Evolutionary conservation across 2,888 invertebrate genomes (phyloP).

Genomic region (Lasioglossum oenotherae): DNA sequence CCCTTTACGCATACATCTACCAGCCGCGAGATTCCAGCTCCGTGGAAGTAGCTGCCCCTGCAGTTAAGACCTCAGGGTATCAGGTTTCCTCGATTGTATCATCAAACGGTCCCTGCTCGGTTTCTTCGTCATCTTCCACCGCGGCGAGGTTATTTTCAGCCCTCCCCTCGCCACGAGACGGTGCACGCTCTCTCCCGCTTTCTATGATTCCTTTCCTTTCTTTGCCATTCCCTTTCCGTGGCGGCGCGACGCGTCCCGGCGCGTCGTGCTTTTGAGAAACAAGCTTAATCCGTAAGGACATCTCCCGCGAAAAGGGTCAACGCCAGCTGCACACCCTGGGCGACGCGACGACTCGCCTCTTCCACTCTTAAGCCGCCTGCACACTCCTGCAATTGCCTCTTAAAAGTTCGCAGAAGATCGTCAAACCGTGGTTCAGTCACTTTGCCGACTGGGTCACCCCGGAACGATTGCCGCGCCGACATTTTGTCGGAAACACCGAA

Average conservation of each 20-base stretch:
- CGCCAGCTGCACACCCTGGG: conserved; percentile 54
- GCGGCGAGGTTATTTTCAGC: conserved; percentile 52
- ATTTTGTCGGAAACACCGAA: neutral
- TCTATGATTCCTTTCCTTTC: conserved; percentile 4
- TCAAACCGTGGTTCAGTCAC: neutral
- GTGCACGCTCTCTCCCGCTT: conserved; percentile 6
- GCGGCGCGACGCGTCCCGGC: conserved; percentile 36
- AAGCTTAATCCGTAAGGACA: conserved; percentile 74
- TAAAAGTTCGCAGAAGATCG: neutral
- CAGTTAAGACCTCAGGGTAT: conserved; percentile 81
- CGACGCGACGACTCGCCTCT: conserved; percentile 44
- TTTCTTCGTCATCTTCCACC: conserved; percentile 70
- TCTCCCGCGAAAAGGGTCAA: conserved; percentile 72
- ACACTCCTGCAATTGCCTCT: neutral
- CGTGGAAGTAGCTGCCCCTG: conserved; percentile 77
- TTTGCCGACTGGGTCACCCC: neutral
- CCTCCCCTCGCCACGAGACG: conserved; percentile 37
- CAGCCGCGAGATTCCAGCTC: conserved; percentile 72
- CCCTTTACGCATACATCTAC: conserved; percentile 58
- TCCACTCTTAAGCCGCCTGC: conserved; percentile 29
- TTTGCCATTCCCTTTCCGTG: conserved; percentile 24
- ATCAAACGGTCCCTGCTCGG: conserved; percentile 75
- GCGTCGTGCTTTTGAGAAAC: conserved; percentile 64
- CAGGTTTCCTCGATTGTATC: conserved; percentile 81
- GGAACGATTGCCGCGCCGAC: neutral